Percentiles rank a stretch among this genome's conserved stretches.
phyloP scores from a whole-genome alignment of 2,888 invertebrate genomes.

The Elmis aenea region DNA sequence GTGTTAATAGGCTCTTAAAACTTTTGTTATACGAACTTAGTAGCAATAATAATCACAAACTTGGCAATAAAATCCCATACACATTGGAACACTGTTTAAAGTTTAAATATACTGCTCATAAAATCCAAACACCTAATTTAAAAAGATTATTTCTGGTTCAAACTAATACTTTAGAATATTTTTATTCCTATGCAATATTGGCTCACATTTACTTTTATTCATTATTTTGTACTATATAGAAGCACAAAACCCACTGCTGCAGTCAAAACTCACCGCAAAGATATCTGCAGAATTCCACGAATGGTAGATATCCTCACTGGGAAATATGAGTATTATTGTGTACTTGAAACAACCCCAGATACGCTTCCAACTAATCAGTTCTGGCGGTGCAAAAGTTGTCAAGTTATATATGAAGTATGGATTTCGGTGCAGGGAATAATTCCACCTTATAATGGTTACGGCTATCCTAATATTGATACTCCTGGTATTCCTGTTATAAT shows the following conservation, averaged over 20 bases:
- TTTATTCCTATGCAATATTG: no score
- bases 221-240: slow-evolving; percentile 14
- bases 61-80: no score
- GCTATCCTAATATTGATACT: slow-evolving; percentile 32
- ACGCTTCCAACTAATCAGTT: slow-evolving; percentile 30
- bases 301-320: slow-evolving; percentile 29
- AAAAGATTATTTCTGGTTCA: no score
- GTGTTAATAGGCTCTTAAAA: no score
- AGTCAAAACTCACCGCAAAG: slow-evolving; percentile 27
- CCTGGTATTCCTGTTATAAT: slow-evolving; percentile 32
- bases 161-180: no score
- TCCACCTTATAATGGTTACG: slow-evolving; percentile 25
- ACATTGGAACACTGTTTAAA: no score
- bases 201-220: background rate
- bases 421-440: slow-evolving; percentile 28
- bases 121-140: no score
- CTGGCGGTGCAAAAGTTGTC: slow-evolving; percentile 25
- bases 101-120: no score
- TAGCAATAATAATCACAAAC: no score
- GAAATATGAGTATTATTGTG: slow-evolving; percentile 27
- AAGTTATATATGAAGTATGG: slow-evolving; percentile 33
- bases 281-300: slow-evolving; percentile 30
- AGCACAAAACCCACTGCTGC: slow-evolving; percentile 22
- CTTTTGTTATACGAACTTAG: no score
- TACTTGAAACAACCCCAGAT: slow-evolving; percentile 26